Evolutionary conservation across 2,888 invertebrate genomes (phyloP).

Genomic region (Blomia tropicalis): DNA sequence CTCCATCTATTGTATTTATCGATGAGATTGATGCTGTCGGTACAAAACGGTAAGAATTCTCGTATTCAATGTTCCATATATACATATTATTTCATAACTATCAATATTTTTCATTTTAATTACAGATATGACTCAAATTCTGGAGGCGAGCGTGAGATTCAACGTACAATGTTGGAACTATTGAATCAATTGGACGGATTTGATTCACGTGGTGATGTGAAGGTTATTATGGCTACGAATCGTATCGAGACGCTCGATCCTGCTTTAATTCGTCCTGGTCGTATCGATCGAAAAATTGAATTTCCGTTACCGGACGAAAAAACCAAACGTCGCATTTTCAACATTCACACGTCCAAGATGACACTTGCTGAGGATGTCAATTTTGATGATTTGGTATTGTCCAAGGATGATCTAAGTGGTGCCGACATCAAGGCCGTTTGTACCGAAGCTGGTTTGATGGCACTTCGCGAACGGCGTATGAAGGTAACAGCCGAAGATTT

Average conservation of each 20-base stretch:
- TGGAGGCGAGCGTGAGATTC: conserved; percentile 97
- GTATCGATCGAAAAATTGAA: conserved; percentile 98
- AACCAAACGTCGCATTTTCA: conserved; percentile 87
- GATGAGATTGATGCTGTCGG: conserved; percentile 99
- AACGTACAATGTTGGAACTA: conserved; percentile 96
- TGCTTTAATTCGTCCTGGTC: conserved; percentile 90
- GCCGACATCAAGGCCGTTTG: conserved; percentile 97
- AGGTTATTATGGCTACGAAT: conserved; percentile 90
- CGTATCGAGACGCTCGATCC: conserved; percentile 97
- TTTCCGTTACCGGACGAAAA: conserved; percentile 98
- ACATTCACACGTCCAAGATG: conserved; percentile 98
- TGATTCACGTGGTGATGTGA: conserved; percentile 88
- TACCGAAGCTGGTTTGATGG: conserved; percentile 97
- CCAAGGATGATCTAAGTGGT: conserved; percentile 97
- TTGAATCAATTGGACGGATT: conserved; percentile 96
- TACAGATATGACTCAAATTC: conserved; percentile 92
- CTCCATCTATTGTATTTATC: conserved; percentile 97
- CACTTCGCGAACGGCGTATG: conserved; percentile 91
- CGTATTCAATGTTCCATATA: neutral
- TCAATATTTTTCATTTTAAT: neutral
- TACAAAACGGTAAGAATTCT: conserved; percentile 50
- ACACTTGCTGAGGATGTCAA: conserved; percentile 92
- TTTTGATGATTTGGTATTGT: conserved; percentile 90
- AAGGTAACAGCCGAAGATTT: conserved; percentile 99
- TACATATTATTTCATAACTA: neutral